Percentiles rank a stretch among this genome's conserved stretches.
Evolutionary conservation across 1,140 invertebrate genomes (phyloP).

Genomic region (Aphelinus atriplicis): DNA sequence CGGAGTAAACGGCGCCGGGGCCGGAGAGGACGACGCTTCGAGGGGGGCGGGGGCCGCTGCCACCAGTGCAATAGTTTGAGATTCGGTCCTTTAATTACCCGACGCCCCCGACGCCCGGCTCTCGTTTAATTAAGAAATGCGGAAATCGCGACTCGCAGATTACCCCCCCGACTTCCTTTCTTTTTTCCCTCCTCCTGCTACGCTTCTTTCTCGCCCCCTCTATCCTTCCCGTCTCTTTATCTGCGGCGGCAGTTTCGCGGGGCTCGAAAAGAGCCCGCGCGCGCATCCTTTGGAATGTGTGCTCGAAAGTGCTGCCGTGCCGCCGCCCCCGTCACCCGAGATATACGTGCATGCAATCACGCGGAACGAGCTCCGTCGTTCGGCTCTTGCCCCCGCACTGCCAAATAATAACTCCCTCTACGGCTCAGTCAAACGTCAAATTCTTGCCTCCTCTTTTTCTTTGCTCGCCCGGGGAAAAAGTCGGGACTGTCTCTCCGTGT

Average conservation of each 20-base stretch:
- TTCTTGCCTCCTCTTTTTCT: background rate
- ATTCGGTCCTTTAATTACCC: constrained; percentile 38
- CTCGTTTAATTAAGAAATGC: constrained; percentile 41
- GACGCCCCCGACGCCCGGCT: background rate
- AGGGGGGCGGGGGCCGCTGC: no score
- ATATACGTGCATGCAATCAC: constrained; percentile 30
- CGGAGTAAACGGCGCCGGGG: constrained; percentile 29
- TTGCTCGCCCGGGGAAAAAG: no score
- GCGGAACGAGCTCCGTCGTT: constrained; percentile 29
- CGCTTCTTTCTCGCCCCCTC: background rate
- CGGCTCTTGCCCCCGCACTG: background rate
- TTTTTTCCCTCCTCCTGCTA: background rate
- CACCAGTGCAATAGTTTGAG: constrained; percentile 22
- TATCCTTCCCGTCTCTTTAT: background rate
- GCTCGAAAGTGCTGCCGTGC: no score
- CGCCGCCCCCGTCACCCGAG: no score
- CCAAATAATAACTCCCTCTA: constrained; percentile 30
- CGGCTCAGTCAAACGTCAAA: constrained; percentile 3
- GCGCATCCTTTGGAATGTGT: no score
- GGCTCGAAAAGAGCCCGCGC: no score
- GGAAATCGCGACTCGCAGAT: constrained; percentile 22
- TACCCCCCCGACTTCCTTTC: no score
- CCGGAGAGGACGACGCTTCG: background rate
- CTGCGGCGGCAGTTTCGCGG: no score
- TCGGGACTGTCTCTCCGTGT: no score